Percentiles rank a stretch among this genome's conserved stretches.
Evolutionary conservation across 2,888 invertebrate species (phyloP).

Genomic region (Dastarcus helophoroides): DNA sequence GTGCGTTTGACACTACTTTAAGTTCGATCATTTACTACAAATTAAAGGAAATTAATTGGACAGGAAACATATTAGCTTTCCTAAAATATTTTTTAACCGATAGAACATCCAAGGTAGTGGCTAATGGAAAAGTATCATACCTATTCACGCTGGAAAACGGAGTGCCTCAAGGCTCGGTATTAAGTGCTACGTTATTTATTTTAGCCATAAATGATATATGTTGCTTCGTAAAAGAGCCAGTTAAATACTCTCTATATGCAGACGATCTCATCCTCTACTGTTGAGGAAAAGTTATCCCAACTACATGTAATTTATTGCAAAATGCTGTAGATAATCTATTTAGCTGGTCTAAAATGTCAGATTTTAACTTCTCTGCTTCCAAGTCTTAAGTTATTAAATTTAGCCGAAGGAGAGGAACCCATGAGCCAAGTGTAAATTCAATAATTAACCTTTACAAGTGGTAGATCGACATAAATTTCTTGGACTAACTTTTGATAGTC

Average conservation of each 20-base stretch:
- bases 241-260: conserved; percentile 4
- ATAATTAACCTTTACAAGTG: too few species aligned
- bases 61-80: conserved; percentile 2
- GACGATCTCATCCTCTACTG: conserved; percentile 7
- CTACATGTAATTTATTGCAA: conserved; percentile 1
- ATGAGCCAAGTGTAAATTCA: too few species aligned
- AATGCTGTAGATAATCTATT: not conserved
- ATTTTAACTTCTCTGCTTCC: not conserved
- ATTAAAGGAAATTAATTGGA: conserved; percentile 4
- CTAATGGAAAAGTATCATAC: conserved; percentile 2
- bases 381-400: conserved; percentile 5
- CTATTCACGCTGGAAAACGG: conserved; percentile 4
- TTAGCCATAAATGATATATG: conserved; percentile 6
- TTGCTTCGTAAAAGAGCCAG: not conserved
- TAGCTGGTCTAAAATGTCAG: too few species aligned
- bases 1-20: conserved; percentile 15
- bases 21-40: conserved; percentile 9
- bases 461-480: too few species aligned
- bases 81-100: conserved; percentile 3
- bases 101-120: conserved; percentile 3
- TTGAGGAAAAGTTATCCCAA: conserved; percentile 1
- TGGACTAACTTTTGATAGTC: too few species aligned
- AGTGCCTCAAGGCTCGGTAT: conserved; percentile 6
- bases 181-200: conserved; percentile 6
- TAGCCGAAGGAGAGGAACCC: not conserved